Evolutionary conservation across 30 jellyfish, hydroid and myxozoan genomes (phyloP).

Genomic region (Clytia hemisphaerica): DNA sequence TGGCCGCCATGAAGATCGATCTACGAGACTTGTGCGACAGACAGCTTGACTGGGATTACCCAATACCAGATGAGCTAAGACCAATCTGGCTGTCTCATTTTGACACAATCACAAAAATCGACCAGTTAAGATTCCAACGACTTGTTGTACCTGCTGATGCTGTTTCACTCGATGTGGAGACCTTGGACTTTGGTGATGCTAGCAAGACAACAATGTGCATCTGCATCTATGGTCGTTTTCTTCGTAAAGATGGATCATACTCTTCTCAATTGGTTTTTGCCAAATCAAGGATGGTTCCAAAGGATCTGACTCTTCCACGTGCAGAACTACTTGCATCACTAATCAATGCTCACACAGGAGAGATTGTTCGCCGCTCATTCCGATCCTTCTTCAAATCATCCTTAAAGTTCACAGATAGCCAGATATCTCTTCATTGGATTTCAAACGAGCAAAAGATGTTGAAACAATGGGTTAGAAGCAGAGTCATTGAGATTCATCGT

Average conservation of each 20-base stretch:
- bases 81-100: constrained; percentile 2
- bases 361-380: constrained; percentile 8
- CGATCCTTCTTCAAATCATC: not conserved
- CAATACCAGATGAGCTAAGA: not conserved
- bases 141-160: too few relatives aligned
- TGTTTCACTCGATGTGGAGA: too few relatives aligned
- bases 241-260: constrained; percentile 1
- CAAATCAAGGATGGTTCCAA: constrained; percentile 4
- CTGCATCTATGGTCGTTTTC: too few relatives aligned
- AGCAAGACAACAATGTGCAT: too few relatives aligned
- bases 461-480: constrained; percentile 15
- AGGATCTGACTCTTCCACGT: not conserved
- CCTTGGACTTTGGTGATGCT: too few relatives aligned
- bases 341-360: constrained; percentile 1
- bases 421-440: constrained; percentile 4
- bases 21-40: not conserved
- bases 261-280: constrained; percentile 14
- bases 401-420: constrained; percentile 2
- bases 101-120: not conserved
- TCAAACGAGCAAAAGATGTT: not conserved
- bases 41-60: not conserved
- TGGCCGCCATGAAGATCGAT: too few relatives aligned
- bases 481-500: constrained; percentile 9
- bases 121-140: too few relatives aligned
- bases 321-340: too few relatives aligned